Evolutionary conservation across 2,113 vertebrate genomes (phyloP).

Genomic region (Oryctolagus cuniculus): mOryCun1.1 NC_091442.1:96070501-96071000

Average conservation of each 20-base stretch:
- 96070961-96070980: too few relatives aligned
- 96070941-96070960: too few relatives aligned
- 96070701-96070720: slow-evolving; percentile 46
- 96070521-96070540: slow-evolving; percentile 53
- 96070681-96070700: not conserved
- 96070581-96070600: slow-evolving; percentile 56
- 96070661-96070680: not conserved
- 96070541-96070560: slow-evolving; percentile 26
- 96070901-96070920: too few relatives aligned
- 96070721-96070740: slow-evolving; percentile 7
- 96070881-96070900: too few relatives aligned
- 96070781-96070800: too few relatives aligned
- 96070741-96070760: slow-evolving; percentile 60
- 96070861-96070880: too few relatives aligned
- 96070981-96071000: too few relatives aligned
- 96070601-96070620: not conserved
- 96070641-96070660: slow-evolving; percentile 17
- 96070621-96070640: slow-evolving; percentile 15
- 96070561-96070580: slow-evolving; percentile 66
- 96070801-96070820: too few relatives aligned
- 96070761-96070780: not conserved
- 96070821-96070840: too few relatives aligned
- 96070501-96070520: slow-evolving; percentile 31
- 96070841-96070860: too few relatives aligned
- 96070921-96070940: too few relatives aligned